Evolutionary conservation across 2,888 invertebrate genomes (phyloP), one percentile per base, ranked within the genome.

Genomic region (Adela reaumurella): DNA sequence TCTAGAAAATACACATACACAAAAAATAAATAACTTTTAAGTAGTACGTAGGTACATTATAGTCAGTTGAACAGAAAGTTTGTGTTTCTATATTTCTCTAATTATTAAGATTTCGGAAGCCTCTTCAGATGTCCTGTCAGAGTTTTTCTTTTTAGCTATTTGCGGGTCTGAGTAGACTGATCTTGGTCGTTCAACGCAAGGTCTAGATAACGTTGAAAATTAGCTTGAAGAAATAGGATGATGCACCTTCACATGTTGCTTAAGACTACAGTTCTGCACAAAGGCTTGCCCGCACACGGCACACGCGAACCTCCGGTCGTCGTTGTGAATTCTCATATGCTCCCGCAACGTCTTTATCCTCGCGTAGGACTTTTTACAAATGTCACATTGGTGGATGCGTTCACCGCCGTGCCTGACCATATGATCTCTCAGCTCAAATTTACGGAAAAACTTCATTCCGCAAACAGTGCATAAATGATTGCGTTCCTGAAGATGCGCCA

Each of bases 381-480:
- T 70, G 51, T 79, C 74, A 51, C 83, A 83, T 47, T 81, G 74
- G 48, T 76, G 82, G 29, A 81, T 81, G 56, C 81, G 72, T 29
- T 74, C 77, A 0, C 79, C 81, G 1, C 78, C 74, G 53, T 83
- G 83, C 48, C 81, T 82, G 1, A 81, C 68, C 45, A 77, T 72
- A 58, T 83, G 83, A 51, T 80, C 81, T 29, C 80, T 81, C 19
- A 83, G 61, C 52, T 81, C 81, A 48, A 81, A 79, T 47, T 81
- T 82, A 0, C 77, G 74, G 51, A 80, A 81, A 54, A 83, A 83
- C 56, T 79, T 78, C 67, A 78, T 80, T 0, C 76, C 71, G 45
- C 83, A 83, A 2, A 73, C 65, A 1, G 70, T 60, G 54, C 83
- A 83, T 0, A 77, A 62, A 51, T 79, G 81, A 35, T 74, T 81